Conservation (phyloP, 2,888 invertebrate species). For the Parapristionchus giblindavisi region DNA sequence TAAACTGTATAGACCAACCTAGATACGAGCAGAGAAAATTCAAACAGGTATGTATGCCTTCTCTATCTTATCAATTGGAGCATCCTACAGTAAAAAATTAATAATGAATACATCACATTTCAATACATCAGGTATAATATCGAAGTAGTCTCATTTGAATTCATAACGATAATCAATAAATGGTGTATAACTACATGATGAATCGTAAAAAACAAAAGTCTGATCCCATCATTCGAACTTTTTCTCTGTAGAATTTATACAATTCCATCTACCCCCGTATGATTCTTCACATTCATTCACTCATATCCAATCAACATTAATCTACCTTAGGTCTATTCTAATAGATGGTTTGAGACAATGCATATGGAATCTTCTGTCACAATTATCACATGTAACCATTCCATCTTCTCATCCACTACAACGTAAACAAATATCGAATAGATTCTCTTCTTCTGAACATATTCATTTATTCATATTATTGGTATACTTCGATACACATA, state of each 20-base stretch:
- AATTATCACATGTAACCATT: constrained; percentile 92
- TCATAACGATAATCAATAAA: constrained; percentile 99
- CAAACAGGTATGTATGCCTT: no score
- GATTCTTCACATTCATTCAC: not conserved
- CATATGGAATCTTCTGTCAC: constrained; percentile 96
- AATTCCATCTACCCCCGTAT: constrained; percentile 87
- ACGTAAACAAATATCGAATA: not conserved
- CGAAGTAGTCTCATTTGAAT: constrained; percentile 96
- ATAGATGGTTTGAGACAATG: constrained; percentile 94
- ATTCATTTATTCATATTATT: not conserved
- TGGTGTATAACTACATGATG: constrained; percentile 89
- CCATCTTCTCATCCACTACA: constrained; percentile 95
- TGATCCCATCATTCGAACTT: constrained; percentile 56
- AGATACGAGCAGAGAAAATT: no score
- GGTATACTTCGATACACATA: not conserved
- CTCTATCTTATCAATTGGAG: constrained; percentile 87
- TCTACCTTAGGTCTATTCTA: constrained; percentile 84
- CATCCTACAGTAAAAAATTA: constrained; percentile 75
- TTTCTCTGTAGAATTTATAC: constrained; percentile 89
- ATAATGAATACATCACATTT: not conserved
- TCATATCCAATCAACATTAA: not conserved
- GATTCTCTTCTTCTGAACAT: not conserved
- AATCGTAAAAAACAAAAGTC: constrained; percentile 88
- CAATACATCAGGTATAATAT: constrained; percentile 76
- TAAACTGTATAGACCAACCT: no score